These are phyloP conservation scores for Drosophila seclusa DNA, from an alignment of 2,888 invertebrate genomes.

Conservation along the genomic window DNA sequence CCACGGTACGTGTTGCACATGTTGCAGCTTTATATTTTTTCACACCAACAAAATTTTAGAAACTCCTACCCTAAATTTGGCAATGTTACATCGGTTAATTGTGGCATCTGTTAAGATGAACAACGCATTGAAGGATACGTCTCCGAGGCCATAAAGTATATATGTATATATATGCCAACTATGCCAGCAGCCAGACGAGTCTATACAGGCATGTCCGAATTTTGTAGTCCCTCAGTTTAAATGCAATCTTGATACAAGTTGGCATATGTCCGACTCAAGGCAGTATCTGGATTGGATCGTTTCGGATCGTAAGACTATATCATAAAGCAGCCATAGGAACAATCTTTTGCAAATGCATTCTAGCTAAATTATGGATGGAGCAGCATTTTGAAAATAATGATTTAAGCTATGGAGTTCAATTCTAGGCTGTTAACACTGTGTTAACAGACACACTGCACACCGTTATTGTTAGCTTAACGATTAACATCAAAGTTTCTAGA, in stretches of 20 bases:
- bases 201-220: not conserved
- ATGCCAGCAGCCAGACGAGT: not conserved
- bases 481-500: not conserved
- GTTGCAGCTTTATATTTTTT: not conserved
- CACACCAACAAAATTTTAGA: too few species aligned
- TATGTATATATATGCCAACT: too few species aligned
- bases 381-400: not conserved
- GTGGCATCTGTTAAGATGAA: too few species aligned
- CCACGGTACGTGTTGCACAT: conserved; percentile 44
- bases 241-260: not conserved
- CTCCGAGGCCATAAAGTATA: too few species aligned
- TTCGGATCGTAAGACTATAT: not conserved
- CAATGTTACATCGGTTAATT: too few species aligned
- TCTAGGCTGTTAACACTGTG: not conserved
- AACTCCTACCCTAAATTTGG: too few species aligned
- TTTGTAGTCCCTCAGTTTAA: not conserved
- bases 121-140: too few species aligned
- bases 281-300: not conserved
- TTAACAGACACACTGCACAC: not conserved
- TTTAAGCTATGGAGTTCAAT: not conserved
- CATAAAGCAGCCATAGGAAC: too few species aligned
- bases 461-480: not conserved
- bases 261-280: not conserved
- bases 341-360: too few species aligned
- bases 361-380: not conserved